These are phyloP conservation scores for Drosophila subquinaria DNA, from an alignment of 2,888 invertebrate species.

Conservation along the genomic window DNA sequence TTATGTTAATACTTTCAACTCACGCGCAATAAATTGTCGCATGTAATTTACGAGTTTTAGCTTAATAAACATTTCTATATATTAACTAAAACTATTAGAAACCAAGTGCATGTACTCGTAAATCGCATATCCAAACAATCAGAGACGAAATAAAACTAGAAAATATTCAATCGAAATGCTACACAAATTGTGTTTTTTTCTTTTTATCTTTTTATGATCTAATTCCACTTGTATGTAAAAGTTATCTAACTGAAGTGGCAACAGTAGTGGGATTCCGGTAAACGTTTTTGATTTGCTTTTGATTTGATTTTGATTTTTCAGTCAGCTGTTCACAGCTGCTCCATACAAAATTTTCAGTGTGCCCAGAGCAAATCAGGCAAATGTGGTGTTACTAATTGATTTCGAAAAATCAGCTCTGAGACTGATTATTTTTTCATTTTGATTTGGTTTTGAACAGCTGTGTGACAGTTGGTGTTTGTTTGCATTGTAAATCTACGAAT, in stretches of 20 bases:
- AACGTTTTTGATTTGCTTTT: too few species aligned
- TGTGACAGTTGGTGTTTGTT: too few species aligned
- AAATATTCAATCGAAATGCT: slow-evolving; percentile 59
- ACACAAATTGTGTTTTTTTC: not conserved
- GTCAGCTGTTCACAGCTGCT: too few species aligned
- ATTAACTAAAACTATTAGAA: slow-evolving; percentile 43
- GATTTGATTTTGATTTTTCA: too few species aligned
- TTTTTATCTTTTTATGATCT: not conserved
- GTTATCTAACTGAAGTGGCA: not conserved
- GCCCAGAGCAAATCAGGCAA: too few species aligned
- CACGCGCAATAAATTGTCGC: slow-evolving; percentile 31
- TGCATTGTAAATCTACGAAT: too few species aligned
- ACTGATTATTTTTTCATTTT: too few species aligned
- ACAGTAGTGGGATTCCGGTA: too few species aligned
- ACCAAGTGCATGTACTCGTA: slow-evolving; percentile 59
- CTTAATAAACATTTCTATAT: slow-evolving; percentile 29
- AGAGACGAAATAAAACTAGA: slow-evolving; percentile 75
- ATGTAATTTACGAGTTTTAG: slow-evolving; percentile 47
- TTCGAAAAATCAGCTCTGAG: too few species aligned
- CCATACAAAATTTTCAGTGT: too few species aligned
- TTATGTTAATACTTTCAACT: slow-evolving; percentile 29
- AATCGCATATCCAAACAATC: slow-evolving; percentile 74
- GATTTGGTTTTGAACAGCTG: too few species aligned
- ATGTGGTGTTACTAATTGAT: too few species aligned
- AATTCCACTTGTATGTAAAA: not conserved